These are phyloP conservation scores for Polia nebulosa DNA, from an alignment of 2,888 invertebrate genomes.

Conservation along the genomic window DNA sequence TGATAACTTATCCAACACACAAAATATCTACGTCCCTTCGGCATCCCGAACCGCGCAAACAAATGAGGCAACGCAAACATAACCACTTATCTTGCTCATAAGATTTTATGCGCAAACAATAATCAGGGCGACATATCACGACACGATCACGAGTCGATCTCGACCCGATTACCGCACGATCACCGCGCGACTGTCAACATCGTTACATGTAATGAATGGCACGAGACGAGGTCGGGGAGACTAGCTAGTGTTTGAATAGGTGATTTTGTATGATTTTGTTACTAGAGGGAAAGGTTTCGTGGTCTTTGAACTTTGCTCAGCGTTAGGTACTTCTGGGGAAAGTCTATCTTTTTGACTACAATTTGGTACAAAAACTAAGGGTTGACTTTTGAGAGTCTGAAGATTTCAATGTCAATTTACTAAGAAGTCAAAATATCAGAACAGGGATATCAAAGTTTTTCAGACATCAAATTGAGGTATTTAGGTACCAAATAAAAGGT, in stretches of 20 bases:
- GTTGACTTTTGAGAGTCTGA: background rate
- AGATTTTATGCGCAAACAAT: conserved; percentile 58
- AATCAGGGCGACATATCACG: conserved; percentile 44
- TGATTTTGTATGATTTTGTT: conserved; percentile 23
- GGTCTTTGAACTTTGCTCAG: conserved; percentile 20
- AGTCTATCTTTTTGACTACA: background rate
- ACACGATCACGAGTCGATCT: conserved; percentile 46
- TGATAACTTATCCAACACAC: background rate
- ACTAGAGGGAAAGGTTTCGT: background rate
- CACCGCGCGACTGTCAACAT: conserved; percentile 47
- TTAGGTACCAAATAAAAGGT: too few species aligned
- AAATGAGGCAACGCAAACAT: conserved; percentile 42
- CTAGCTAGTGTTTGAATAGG: conserved; percentile 39
- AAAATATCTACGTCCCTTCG: conserved; percentile 7
- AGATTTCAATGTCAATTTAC: background rate
- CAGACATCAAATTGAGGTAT: too few species aligned
- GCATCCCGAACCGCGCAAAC: conserved; percentile 27
- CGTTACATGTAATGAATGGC: conserved; percentile 53
- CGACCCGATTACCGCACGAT: conserved; percentile 53
- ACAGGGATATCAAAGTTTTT: too few species aligned
- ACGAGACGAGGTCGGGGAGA: conserved; percentile 4
- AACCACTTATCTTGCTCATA: conserved; percentile 56
- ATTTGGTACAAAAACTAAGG: background rate
- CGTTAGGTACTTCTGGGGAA: background rate
- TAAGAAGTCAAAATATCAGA: background rate